phyloP scores from a whole-genome alignment of 2,888 invertebrate genomes.

The Isotomurus palustris region DNA sequence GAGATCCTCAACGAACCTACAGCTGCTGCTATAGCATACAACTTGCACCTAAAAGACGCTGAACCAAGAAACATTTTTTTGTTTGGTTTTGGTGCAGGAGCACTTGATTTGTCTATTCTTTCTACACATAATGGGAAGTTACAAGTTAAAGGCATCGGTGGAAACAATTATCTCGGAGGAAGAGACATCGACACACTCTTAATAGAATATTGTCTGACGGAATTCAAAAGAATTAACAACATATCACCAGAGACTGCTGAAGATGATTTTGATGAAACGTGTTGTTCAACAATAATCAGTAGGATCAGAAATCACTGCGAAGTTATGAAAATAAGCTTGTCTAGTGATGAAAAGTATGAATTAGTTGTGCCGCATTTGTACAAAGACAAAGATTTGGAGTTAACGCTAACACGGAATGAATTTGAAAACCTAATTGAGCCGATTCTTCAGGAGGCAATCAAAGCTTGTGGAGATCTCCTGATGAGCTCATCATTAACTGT shows the following conservation, averaged over 20 bases:
- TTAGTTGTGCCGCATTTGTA: too few relatives aligned
- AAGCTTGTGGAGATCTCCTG: too few relatives aligned
- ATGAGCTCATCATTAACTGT: too few relatives aligned
- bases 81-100: constrained; percentile 30
- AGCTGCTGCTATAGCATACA: constrained; percentile 61
- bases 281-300: too few relatives aligned
- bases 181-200: constrained; percentile 16
- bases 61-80: constrained; percentile 16
- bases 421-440: constrained; percentile 20
- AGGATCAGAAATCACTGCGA: constrained; percentile 20
- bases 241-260: not conserved
- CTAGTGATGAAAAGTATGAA: too few relatives aligned
- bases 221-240: constrained; percentile 1
- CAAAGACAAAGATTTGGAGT: constrained; percentile 8
- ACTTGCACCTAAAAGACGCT: constrained; percentile 5
- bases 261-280: too few relatives aligned
- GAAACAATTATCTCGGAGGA: constrained; percentile 14
- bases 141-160: constrained; percentile 3
- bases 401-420: constrained; percentile 7
- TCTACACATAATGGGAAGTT: constrained; percentile 7
- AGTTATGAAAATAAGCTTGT: constrained; percentile 6
- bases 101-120: constrained; percentile 31
- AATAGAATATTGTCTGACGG: constrained; percentile 13
- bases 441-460: too few relatives aligned
- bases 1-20: constrained; percentile 89